These are phyloP conservation scores for Heteromormyrus szaboi DNA, from an alignment of 2,797 vertebrate genomes.

Conservation along the genomic window DNA sequence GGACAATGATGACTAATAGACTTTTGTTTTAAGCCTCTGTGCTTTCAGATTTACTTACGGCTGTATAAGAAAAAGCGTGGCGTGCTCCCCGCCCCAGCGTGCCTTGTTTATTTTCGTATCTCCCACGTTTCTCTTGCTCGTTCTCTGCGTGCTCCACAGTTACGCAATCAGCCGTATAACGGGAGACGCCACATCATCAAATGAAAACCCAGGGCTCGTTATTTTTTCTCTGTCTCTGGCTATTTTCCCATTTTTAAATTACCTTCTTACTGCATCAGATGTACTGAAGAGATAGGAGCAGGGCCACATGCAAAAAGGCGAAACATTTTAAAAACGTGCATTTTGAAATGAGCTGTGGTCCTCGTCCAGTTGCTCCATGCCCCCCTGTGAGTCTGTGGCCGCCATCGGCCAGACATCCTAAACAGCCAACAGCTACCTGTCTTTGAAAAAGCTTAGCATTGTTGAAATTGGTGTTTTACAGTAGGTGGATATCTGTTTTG, in stretches of 20 bases:
- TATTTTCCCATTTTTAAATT: constrained; percentile 3
- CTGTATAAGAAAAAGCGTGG: neutral
- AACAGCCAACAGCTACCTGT: neutral
- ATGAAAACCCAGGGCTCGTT: neutral
- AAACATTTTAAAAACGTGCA: neutral
- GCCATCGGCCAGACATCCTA: neutral
- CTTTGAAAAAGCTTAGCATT: neutral
- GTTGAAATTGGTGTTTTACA: neutral
- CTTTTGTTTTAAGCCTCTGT: neutral
- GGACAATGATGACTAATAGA: neutral
- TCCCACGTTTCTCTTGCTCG: neutral
- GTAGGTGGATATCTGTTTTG: neutral
- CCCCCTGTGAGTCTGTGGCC: neutral
- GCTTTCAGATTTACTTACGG: neutral
- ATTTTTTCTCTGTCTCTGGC: neutral
- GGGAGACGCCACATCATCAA: neutral
- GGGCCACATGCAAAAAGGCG: neutral
- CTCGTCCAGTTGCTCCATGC: neutral
- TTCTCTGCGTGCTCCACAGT: neutral
- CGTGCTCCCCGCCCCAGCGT: neutral
- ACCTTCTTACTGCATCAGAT: neutral
- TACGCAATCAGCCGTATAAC: neutral
- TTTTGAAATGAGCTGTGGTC: neutral
- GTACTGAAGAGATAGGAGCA: neutral
- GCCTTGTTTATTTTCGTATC: constrained; percentile 1